Conservation (phyloP, 2,888 invertebrate species). For the Aspidiotus destructor region DNA sequence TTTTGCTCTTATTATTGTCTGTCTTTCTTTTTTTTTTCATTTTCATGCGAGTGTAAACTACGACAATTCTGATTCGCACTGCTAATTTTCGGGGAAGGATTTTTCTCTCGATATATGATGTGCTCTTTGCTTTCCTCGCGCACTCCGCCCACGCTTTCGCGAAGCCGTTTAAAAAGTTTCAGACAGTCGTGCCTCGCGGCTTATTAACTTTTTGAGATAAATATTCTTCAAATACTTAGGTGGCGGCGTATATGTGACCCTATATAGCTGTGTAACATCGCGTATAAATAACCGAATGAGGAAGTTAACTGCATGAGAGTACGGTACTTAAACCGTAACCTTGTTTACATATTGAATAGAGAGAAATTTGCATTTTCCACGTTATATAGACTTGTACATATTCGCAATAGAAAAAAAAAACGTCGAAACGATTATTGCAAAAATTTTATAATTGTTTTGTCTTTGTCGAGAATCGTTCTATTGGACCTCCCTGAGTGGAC, state of each 20-base stretch:
- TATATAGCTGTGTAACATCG: background rate
- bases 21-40: conserved; percentile 20
- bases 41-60: conserved; percentile 1
- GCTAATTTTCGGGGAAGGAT: background rate
- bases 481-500: too few species aligned
- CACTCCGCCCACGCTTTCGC: too few species aligned
- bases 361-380: too few species aligned
- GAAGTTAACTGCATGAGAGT: too few species aligned
- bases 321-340: too few species aligned
- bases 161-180: too few species aligned
- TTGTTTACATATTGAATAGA: too few species aligned
- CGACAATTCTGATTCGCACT: conserved; percentile 3
- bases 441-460: too few species aligned
- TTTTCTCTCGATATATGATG: background rate
- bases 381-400: too few species aligned
- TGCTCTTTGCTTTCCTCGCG: background rate
- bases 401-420: too few species aligned
- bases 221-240: background rate
- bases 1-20: conserved; percentile 23
- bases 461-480: too few species aligned
- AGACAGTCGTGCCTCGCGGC: conserved; percentile 2
- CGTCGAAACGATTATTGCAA: too few species aligned
- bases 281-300: background rate
- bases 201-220: background rate
- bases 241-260: background rate